phyloP scores from a whole-genome alignment of 2,888 invertebrate genomes.

The Drosophila phalerata region DNA sequence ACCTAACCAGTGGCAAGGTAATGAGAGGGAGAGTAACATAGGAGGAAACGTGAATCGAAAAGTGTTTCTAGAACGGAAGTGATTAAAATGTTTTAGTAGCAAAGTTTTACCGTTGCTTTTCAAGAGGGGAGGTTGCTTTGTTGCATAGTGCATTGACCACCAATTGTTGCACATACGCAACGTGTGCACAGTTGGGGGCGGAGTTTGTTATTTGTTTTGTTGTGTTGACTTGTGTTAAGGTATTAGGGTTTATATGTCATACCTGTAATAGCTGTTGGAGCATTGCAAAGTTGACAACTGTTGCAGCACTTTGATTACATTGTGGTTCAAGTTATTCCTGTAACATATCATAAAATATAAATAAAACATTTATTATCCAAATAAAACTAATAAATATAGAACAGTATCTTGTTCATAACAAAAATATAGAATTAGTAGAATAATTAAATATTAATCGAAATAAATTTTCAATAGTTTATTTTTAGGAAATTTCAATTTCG shows the following conservation, averaged over 20 bases:
- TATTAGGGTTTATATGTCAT: slow-evolving; percentile 78
- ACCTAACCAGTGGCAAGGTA: slow-evolving; percentile 10
- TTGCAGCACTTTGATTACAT: slow-evolving; percentile 50
- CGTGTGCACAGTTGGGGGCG: slow-evolving; percentile 33
- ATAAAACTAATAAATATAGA: too few species aligned
- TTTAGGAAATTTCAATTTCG: too few species aligned
- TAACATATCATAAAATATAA: slow-evolving; percentile 2
- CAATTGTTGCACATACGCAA: slow-evolving; percentile 71
- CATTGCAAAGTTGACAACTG: slow-evolving; percentile 59
- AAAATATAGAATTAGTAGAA: too few species aligned
- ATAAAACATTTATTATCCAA: not conserved
- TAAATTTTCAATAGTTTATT: too few species aligned
- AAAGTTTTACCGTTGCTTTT: slow-evolving; percentile 28
- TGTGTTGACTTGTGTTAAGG: slow-evolving; percentile 19
- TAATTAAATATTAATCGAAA: too few species aligned
- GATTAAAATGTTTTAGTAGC: slow-evolving; percentile 71
- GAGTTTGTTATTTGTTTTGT: slow-evolving; percentile 10
- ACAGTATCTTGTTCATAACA: too few species aligned
- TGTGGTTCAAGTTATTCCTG: not conserved
- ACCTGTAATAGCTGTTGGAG: slow-evolving; percentile 23
- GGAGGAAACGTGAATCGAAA: slow-evolving; percentile 34
- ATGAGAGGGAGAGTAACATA: not conserved
- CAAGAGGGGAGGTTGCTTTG: slow-evolving; percentile 46
- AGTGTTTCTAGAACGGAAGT: slow-evolving; percentile 80
- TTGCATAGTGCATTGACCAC: slow-evolving; percentile 24